phyloP scores from a whole-genome alignment of 2,797 vertebrate genomes.

The Cyclopterus lumpus region DNA sequence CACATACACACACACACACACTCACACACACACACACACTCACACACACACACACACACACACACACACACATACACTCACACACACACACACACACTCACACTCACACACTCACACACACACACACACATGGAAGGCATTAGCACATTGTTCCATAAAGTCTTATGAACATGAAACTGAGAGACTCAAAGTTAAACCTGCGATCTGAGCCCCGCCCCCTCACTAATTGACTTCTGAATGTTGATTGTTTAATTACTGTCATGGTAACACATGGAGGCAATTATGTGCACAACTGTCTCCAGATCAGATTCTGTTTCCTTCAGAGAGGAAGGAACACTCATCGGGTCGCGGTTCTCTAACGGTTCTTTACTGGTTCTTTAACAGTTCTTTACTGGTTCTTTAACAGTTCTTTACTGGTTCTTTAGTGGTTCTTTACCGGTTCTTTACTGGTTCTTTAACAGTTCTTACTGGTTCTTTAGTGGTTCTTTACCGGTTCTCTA shows the following conservation, averaged over 20 bases:
- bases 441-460: too few relatives aligned
- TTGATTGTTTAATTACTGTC: constrained; percentile 71
- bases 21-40: too few relatives aligned
- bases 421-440: too few relatives aligned
- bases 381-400: too few relatives aligned
- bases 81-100: constrained; percentile 6
- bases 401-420: too few relatives aligned
- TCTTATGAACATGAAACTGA: constrained; percentile 58
- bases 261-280: constrained; percentile 63
- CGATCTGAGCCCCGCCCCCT: background rate
- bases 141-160: constrained; percentile 60
- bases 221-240: constrained; percentile 67
- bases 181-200: constrained; percentile 31
- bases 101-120: constrained; percentile 4
- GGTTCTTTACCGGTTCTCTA: too few relatives aligned
- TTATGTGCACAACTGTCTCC: constrained; percentile 33
- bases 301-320: constrained; percentile 17
- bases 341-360: background rate
- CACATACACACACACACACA: background rate
- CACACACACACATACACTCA: constrained; percentile 18
- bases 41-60: constrained; percentile 3
- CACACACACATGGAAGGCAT: constrained; percentile 58
- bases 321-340: constrained; percentile 4
- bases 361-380: too few relatives aligned
- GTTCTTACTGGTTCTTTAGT: too few relatives aligned